Evolutionary conservation across 2,113 vertebrate genomes (phyloP).

Genomic region (Paracanthobrama guichenoti): DNA sequence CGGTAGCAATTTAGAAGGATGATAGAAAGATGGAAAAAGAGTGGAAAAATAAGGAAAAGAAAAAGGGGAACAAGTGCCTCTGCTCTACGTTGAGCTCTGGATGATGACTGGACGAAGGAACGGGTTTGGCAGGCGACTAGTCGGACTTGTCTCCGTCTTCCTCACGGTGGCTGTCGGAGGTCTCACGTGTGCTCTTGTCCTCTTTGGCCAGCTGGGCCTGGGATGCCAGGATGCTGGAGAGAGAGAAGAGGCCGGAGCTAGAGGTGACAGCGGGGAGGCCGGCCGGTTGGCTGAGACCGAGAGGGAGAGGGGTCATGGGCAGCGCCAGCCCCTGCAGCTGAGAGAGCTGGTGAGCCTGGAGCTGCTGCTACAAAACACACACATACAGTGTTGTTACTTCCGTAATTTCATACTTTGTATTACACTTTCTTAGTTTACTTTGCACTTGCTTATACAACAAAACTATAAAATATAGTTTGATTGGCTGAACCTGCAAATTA

Average conservation of each 20-base stretch:
- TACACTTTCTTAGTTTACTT: neutral
- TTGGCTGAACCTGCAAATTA: neutral
- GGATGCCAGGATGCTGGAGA: conserved; percentile 91
- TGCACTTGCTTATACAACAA: neutral
- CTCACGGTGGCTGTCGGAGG: conserved; percentile 83
- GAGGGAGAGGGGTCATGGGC: conserved; percentile 89
- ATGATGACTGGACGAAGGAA: conserved; percentile 28
- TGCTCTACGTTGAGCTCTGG: conserved; percentile 40
- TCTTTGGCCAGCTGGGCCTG: conserved; percentile 92
- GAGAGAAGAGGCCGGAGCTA: conserved; percentile 90
- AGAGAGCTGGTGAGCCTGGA: conserved; percentile 96
- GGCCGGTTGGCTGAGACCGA: conserved; percentile 89
- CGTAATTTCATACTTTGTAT: neutral
- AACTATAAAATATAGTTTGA: neutral
- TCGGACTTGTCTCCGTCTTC: conserved; percentile 95
- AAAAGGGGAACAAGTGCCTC: conserved; percentile 32
- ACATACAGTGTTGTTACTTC: conserved; percentile 29
- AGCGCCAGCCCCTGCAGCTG: conserved; percentile 95
- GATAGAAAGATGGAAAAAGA: conserved; percentile 16
- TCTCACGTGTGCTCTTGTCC: conserved; percentile 90
- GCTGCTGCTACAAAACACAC: conserved; percentile 87
- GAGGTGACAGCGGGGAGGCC: conserved; percentile 86
- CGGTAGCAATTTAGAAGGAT: conserved; percentile 35
- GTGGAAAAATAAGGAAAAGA: neutral
- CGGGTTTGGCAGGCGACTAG: conserved; percentile 67